These are phyloP conservation scores for Macrosteles quadrilineatus DNA, from an alignment of 1,140 invertebrate species.

Conservation along the genomic window DNA sequence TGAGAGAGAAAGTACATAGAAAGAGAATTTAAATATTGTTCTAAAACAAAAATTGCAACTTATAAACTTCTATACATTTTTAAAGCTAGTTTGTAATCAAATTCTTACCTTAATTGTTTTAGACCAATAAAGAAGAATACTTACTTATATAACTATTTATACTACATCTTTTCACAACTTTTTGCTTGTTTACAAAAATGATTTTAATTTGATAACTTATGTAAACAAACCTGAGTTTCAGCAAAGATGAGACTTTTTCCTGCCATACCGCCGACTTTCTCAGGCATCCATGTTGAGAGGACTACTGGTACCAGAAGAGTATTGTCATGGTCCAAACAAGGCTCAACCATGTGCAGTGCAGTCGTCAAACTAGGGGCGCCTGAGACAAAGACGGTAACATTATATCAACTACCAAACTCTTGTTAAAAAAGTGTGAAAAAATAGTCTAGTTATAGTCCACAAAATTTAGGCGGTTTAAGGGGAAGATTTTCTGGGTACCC, in stretches of 20 bases:
- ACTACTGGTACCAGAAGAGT: slow-evolving; percentile 77
- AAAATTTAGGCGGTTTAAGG: no score
- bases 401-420: no score
- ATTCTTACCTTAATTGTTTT: slow-evolving; percentile 9
- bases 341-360: slow-evolving; percentile 48
- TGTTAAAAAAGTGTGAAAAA: no score
- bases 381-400: slow-evolving; percentile 59
- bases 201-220: slow-evolving; percentile 25
- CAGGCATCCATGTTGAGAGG: slow-evolving; percentile 82
- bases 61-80: no score
- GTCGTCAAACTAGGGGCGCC: slow-evolving; percentile 35
- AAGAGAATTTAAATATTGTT: no score
- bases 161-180: slow-evolving; percentile 26
- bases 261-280: slow-evolving; percentile 78
- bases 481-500: no score
- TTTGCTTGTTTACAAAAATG: slow-evolving; percentile 3
- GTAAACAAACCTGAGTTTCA: slow-evolving; percentile 74
- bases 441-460: no score
- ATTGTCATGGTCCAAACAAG: slow-evolving; percentile 85
- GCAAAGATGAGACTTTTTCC: slow-evolving; percentile 81
- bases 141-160: neutral
- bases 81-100: neutral
- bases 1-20: no score
- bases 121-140: slow-evolving; percentile 5
- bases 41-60: no score